A percentile compares a stretch with the other conserved stretches of the same genome.
These are phyloP conservation scores for Vulpes lagopus DNA, from an alignment of 2,113 vertebrate species.

Conservation along the genomic window DNA sequence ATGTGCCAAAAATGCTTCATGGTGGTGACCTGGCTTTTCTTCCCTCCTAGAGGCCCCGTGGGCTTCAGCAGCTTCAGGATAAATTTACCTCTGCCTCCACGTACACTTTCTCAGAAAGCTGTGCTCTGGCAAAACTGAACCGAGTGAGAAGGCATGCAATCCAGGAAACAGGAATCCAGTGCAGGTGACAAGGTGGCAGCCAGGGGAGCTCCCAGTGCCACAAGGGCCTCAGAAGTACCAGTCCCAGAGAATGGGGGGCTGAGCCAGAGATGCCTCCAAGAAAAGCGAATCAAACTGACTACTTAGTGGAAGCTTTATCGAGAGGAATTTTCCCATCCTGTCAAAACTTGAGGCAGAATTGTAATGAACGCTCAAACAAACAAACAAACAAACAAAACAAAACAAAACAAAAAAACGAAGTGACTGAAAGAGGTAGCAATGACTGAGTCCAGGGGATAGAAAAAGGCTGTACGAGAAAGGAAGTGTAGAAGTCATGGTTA, in stretches of 20 bases:
- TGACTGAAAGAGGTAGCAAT: neutral
- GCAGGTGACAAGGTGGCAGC: neutral
- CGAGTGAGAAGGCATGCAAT: neutral
- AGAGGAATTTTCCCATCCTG: constrained; percentile 15
- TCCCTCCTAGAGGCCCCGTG: neutral
- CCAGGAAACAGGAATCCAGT: neutral
- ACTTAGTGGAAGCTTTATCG: neutral
- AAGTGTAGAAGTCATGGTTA: neutral
- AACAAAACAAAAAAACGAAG: neutral
- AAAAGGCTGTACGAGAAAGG: neutral
- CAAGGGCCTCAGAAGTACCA: neutral
- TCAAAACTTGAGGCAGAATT: neutral
- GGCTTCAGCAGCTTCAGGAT: neutral
- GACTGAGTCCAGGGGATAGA: neutral
- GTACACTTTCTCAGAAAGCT: neutral
- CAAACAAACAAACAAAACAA: no score
- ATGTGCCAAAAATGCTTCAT: neutral
- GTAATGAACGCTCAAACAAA: neutral
- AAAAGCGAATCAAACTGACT: neutral
- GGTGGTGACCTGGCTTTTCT: neutral
- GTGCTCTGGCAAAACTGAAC: neutral
- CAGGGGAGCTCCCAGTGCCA: neutral
- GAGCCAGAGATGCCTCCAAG: neutral
- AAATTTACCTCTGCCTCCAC: neutral
- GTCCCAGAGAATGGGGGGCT: neutral